Conservation (phyloP, 2,797 vertebrate species). For the Platalea minor region DNA sequence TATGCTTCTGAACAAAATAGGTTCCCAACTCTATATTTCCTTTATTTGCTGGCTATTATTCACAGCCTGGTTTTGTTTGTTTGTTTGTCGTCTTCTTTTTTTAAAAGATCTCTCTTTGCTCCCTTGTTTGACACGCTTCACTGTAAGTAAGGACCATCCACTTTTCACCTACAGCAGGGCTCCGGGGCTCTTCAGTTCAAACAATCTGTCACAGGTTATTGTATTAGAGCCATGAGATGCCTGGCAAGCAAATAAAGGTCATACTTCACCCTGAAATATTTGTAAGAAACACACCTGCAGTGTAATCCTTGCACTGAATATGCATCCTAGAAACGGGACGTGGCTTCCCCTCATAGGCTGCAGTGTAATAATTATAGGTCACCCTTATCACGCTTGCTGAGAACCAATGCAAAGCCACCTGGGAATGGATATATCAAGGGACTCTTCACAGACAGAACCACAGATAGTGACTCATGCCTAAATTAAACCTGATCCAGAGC, state of each 20-base stretch:
- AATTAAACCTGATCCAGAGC: neutral
- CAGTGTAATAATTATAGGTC: neutral
- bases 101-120: neutral
- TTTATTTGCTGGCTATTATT: neutral
- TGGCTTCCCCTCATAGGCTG: neutral
- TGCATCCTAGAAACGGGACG: neutral
- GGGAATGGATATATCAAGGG: neutral
- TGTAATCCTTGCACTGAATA: neutral
- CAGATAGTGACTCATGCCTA: neutral
- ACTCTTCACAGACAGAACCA: neutral
- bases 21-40: neutral
- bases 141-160: neutral
- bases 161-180: slow-evolving; percentile 53
- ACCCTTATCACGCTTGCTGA: neutral
- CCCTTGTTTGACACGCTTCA: slow-evolving; percentile 1
- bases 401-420: neutral
- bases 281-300: neutral
- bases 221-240: slow-evolving; percentile 4
- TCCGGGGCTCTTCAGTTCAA: slow-evolving; percentile 37
- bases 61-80: neutral
- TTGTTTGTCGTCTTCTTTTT: neutral
- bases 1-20: neutral
- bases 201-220: slow-evolving; percentile 43
- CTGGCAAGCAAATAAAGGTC: slow-evolving; percentile 52
- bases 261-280: slow-evolving; percentile 19